These are phyloP conservation scores for Patella vulgata DNA, from an alignment of 1,140 invertebrate species.

Conservation along the genomic window DNA sequence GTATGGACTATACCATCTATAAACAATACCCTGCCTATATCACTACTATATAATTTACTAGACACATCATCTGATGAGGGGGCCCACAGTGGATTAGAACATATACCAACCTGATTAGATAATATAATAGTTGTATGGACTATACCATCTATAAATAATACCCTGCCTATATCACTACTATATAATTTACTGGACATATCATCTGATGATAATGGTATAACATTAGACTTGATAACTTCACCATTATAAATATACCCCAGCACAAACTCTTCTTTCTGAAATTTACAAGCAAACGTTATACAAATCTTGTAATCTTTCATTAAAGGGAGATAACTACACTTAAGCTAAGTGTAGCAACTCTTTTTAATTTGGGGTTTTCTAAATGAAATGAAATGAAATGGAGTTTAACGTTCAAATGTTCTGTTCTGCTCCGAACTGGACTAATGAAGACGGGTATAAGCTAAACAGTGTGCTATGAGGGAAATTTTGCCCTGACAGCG, in stretches of 20 bases:
- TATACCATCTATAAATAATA: slow-evolving; percentile 49
- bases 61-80: too few species aligned
- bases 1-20: slow-evolving; percentile 43
- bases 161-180: slow-evolving; percentile 34
- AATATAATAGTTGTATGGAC: slow-evolving; percentile 21
- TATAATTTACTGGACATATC: slow-evolving; percentile 40
- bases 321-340: neutral
- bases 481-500: too few species aligned
- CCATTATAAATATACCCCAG: slow-evolving; percentile 33
- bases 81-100: too few species aligned
- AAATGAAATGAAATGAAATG: too few species aligned
- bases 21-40: slow-evolving; percentile 45
- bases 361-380: too few species aligned
- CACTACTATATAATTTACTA: too few species aligned
- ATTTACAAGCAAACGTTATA: slow-evolving; percentile 9
- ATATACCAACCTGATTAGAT: too few species aligned
- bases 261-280: slow-evolving; percentile 32
- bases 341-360: too few species aligned
- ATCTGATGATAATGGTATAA: slow-evolving; percentile 42
- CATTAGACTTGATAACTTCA: slow-evolving; percentile 16
- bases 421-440: too few species aligned
- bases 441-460: too few species aligned
- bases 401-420: too few species aligned
- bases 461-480: too few species aligned
- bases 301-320: neutral